Percentiles rank a stretch among this genome's conserved stretches.
Conservation (phyloP, 2,888 invertebrate species). For the Leucania comma region DNA sequence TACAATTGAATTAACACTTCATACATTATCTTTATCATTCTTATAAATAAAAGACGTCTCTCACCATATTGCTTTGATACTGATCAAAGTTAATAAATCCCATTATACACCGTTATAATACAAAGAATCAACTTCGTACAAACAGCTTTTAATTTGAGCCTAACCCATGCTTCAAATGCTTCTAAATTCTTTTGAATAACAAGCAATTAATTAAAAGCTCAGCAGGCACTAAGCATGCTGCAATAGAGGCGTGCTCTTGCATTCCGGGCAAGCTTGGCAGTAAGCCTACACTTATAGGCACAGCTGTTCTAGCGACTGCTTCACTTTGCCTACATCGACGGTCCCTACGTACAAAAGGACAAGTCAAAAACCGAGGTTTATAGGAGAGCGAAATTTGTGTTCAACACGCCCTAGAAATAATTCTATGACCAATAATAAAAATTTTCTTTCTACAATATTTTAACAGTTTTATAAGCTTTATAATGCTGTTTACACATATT, state of each 20-base stretch:
- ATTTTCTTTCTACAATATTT: too few species aligned
- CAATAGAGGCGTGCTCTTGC: conserved; percentile 52
- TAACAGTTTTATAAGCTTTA: too few species aligned
- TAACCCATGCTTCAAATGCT: not conserved
- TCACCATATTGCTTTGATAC: not conserved
- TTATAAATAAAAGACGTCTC: not conserved
- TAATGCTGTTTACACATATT: too few species aligned
- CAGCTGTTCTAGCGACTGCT: conserved; percentile 11
- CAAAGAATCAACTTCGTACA: not conserved
- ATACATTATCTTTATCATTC: not conserved
- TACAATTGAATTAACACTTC: not conserved
- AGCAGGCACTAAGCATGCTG: conserved; percentile 21
- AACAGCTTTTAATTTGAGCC: not conserved
- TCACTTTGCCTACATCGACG: conserved; percentile 9
- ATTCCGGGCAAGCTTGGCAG: conserved; percentile 47
- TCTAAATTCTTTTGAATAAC: not conserved
- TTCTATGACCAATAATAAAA: too few species aligned
- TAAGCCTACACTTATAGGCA: conserved; percentile 25
- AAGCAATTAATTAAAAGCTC: conserved; percentile 27
- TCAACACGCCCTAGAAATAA: too few species aligned
- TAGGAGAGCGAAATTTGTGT: too few species aligned
- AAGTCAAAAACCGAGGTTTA: too few species aligned
- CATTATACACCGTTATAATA: not conserved
- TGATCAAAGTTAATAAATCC: not conserved
- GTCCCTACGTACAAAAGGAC: too few species aligned